Percentiles rank a stretch among this genome's conserved stretches.
phyloP scores from a whole-genome alignment of 1,140 invertebrate species.

The Saccostrea echinata region DNA sequence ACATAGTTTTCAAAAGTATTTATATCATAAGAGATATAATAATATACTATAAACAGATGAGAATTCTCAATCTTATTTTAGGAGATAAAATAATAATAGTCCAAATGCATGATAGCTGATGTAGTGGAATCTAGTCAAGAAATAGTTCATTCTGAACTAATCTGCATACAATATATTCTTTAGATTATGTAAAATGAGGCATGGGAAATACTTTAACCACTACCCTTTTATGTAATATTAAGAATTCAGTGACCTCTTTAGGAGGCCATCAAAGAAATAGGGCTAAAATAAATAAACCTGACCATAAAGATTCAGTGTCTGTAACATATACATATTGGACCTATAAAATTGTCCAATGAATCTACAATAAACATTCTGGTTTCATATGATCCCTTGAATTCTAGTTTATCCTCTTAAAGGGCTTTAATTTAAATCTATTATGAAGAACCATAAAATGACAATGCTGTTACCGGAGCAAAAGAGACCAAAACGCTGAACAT shows the following conservation, averaged over 20 bases:
- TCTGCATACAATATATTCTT: no score
- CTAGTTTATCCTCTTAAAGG: conserved; percentile 9
- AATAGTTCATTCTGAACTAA: no score
- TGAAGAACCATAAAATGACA: conserved; percentile 22
- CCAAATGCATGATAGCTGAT: no score
- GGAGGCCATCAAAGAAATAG: not conserved
- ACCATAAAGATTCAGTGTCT: conserved; percentile 24
- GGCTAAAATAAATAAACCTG: conserved; percentile 8
- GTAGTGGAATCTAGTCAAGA: no score
- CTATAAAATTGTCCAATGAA: conserved; percentile 31
- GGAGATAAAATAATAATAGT: no score
- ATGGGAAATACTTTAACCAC: not conserved
- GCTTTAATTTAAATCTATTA: conserved; percentile 32
- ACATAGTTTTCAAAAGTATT: no score
- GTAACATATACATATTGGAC: conserved; percentile 21
- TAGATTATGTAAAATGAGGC: not conserved
- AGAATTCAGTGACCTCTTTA: not conserved
- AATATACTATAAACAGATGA: no score
- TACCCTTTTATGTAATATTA: conserved; percentile 20
- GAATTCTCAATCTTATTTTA: no score
- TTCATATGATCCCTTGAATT: conserved; percentile 21
- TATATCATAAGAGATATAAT: no score
- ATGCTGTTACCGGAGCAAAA: not conserved
- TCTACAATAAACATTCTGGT: conserved; percentile 20
- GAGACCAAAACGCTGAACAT: conserved; percentile 7